A percentile compares a stretch with the other conserved stretches of the same genome.
phyloP scores from a whole-genome alignment of 2,797 vertebrate species.

The Cyclura pinguis region DNA sequence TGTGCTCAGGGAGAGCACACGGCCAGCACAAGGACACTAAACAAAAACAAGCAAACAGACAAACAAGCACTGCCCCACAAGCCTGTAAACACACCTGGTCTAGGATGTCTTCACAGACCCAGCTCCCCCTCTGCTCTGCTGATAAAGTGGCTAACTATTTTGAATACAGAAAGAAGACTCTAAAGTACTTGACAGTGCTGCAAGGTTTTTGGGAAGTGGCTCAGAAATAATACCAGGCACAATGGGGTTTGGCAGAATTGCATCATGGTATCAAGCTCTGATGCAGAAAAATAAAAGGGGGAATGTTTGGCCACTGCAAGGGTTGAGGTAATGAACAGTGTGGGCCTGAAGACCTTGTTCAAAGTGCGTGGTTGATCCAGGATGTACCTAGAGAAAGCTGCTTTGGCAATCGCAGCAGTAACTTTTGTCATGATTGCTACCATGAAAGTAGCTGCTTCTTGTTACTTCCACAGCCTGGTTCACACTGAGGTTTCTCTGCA shows the following conservation, averaged over 20 bases:
- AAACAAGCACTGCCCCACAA: too few species aligned
- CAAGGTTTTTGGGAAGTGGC: neutral
- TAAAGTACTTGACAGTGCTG: neutral
- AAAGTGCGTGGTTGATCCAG: neutral
- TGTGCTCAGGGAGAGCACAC: too few species aligned
- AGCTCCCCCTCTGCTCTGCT: too few species aligned
- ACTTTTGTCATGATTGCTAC: neutral
- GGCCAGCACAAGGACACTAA: too few species aligned
- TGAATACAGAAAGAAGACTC: neutral
- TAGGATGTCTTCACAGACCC: too few species aligned
- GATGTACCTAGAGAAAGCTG: neutral
- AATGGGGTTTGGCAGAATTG: neutral
- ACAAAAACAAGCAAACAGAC: too few species aligned
- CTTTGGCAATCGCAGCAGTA: neutral
- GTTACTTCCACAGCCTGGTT: neutral
- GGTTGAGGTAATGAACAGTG: neutral
- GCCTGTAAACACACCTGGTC: too few species aligned
- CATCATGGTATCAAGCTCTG: neutral
- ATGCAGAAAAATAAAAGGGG: neutral
- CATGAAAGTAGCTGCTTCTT: neutral
- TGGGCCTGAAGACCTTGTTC: neutral
- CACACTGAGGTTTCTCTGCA: neutral
- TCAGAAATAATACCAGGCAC: neutral
- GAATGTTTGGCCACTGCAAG: neutral
- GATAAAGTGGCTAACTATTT: neutral